Percentiles rank a stretch among this genome's conserved stretches.
Conservation (phyloP, 2,797 vertebrate species). For the Champsocephalus gunnari region DNA sequence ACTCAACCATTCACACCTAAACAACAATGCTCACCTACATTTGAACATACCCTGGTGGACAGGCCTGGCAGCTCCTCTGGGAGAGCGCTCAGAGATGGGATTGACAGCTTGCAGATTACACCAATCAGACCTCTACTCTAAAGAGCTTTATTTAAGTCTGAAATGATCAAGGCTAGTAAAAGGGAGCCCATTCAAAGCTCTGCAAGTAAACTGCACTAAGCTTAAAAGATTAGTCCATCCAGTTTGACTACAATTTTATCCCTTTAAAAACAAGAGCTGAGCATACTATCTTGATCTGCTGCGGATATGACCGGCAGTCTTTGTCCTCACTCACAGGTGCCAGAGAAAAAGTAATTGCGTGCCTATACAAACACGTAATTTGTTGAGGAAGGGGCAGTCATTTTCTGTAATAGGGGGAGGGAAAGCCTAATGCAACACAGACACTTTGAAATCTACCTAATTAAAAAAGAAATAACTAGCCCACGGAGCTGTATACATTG, state of each 20-base stretch:
- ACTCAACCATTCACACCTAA: slow-evolving; percentile 64
- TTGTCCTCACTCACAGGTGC: slow-evolving; percentile 73
- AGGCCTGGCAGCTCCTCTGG: slow-evolving; percentile 50
- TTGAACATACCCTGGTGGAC: slow-evolving; percentile 40
- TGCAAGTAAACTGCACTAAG: slow-evolving; percentile 72
- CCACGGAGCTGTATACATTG: slow-evolving; percentile 31
- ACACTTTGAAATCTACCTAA: slow-evolving; percentile 71
- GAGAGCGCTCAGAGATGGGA: slow-evolving; percentile 60
- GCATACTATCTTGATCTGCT: slow-evolving; percentile 74
- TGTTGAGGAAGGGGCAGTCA: slow-evolving; percentile 46
- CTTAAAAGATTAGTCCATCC: slow-evolving; percentile 79
- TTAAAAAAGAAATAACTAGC: slow-evolving; percentile 23
- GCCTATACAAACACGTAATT: slow-evolving; percentile 58
- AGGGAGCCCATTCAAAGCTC: slow-evolving; percentile 73
- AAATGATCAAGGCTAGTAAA: slow-evolving; percentile 80
- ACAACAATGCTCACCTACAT: slow-evolving; percentile 55
- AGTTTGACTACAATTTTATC: slow-evolving; percentile 77
- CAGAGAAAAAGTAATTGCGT: slow-evolving; percentile 51
- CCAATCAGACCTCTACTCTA: slow-evolving; percentile 75
- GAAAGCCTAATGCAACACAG: slow-evolving; percentile 68
- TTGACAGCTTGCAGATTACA: slow-evolving; percentile 83
- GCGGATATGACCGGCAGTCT: slow-evolving; percentile 51
- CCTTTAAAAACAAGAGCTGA: slow-evolving; percentile 63
- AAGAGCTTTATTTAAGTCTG: slow-evolving; percentile 82
- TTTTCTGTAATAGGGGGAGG: slow-evolving; percentile 70